Evolutionary conservation across 2,797 vertebrate species (phyloP), one percentile per base, ranked within the genome.

Genomic region (Trachops cirrhosus): DNA sequence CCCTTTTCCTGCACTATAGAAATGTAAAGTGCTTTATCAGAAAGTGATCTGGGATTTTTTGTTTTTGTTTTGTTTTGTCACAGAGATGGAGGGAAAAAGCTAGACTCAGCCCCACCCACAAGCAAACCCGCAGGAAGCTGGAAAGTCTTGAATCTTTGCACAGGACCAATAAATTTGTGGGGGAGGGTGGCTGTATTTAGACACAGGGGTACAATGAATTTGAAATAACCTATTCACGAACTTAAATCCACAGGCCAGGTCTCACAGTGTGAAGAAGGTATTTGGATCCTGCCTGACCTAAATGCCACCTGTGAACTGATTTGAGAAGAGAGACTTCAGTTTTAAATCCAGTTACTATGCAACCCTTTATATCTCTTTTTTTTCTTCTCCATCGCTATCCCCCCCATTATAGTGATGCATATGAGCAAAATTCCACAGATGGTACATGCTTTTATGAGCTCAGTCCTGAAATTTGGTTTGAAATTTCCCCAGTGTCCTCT

Each of bases 1-100:
- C 96, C 93, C 94, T 94, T 95, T 96, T 97, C 97, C 93, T 92
- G 12, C 0, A n/a, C 97, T 97, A 97, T 93, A 98, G 96, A 98
- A 98, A 98, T 97, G 93, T 95, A 94, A 98, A 97, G 91, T 73
- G 84, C 96, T 98, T 98, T 97, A 96, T 89, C 96, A 34, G 1
- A 48, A 97, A 97, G 97, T 71, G 91, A 97, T 89, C 92, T 52
- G 52, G 82, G 44, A 14, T 73, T 73, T 39, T 89, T 48, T 86
- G 77, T 46, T 64, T n/a, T 37, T 79, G 37, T 59, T 88, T 64
- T 34, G 75, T 32, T 89, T 80, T 73, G 79, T 54, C 0, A 62
- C 90, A 39, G 11, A 59, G 39, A 59, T 4, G 46, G 3, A 90
- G 34, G 57, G 37, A 74, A 67, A 12, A 86, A 75, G 59, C 75